These are phyloP conservation scores for Phaedon cochleariae DNA, from an alignment of 2,888 invertebrate genomes.

Conservation along the genomic window DNA sequence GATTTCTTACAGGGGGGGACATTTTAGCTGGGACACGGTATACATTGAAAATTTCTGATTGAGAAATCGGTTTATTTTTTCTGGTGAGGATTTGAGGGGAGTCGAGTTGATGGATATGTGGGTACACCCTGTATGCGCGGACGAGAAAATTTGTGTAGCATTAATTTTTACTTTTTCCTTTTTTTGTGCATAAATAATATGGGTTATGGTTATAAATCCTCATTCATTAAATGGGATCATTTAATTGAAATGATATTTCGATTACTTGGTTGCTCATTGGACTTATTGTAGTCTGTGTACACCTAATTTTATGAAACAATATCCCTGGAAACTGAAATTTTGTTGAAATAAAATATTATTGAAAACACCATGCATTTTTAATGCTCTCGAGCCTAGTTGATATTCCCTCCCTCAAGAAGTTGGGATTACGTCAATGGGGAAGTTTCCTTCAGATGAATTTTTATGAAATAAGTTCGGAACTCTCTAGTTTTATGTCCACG, in stretches of 20 bases:
- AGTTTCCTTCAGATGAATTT: no score
- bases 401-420: no score
- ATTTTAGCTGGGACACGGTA: no score
- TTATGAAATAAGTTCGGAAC: no score
- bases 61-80: not conserved
- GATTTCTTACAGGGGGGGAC: no score
- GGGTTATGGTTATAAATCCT: slow-evolving; percentile 31
- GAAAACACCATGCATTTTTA: no score
- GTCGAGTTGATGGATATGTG: no score
- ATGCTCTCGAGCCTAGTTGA: no score
- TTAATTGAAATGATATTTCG: not conserved
- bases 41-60: no score
- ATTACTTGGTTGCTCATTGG: slow-evolving; percentile 8
- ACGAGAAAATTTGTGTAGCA: slow-evolving; percentile 18
- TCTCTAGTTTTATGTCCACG: no score
- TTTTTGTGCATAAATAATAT: slow-evolving; percentile 16
- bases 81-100: no score
- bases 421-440: no score
- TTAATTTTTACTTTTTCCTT: slow-evolving; percentile 23
- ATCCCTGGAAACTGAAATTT: not conserved
- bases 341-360: slow-evolving; percentile 1
- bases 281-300: slow-evolving; percentile 1
- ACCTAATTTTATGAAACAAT: not conserved
- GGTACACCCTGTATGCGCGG: not conserved
- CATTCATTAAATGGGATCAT: slow-evolving; percentile 14